phyloP scores from a whole-genome alignment of 2,113 vertebrate species.

The Lophura nycthemera region DNA sequence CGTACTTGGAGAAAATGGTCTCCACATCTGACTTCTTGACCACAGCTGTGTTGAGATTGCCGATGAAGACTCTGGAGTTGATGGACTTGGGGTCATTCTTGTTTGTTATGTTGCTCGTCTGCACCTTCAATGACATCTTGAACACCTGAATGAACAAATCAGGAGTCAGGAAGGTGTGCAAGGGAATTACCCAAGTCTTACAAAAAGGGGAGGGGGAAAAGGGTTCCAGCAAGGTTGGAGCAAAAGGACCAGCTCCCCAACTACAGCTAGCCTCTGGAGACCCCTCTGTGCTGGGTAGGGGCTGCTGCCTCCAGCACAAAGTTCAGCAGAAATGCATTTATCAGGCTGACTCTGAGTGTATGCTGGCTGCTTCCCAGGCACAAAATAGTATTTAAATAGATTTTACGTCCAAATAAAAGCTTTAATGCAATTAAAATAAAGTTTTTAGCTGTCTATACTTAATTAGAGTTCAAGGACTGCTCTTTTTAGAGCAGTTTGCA shows the following conservation, averaged over 20 bases:
- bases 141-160: conserved; percentile 9
- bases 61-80: conserved; percentile 95
- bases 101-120: conserved; percentile 96
- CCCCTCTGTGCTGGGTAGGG: rapidly evolving
- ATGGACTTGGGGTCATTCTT: conserved; percentile 96
- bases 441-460: neutral
- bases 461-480: neutral
- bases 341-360: neutral
- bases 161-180: neutral
- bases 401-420: neutral
- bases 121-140: conserved; percentile 93
- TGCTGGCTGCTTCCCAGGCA: neutral
- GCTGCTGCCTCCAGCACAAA: neutral
- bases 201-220: neutral
- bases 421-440: neutral
- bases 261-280: neutral
- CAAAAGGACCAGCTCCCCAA: neutral
- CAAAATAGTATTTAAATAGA: neutral
- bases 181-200: neutral
- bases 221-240: neutral
- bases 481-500: neutral
- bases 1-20: conserved; percentile 93
- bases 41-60: conserved; percentile 94
- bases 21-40: conserved; percentile 95
- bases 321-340: neutral